Evolutionary conservation across 2,888 invertebrate species (phyloP).

Genomic region (Idaea dimidiata): DNA sequence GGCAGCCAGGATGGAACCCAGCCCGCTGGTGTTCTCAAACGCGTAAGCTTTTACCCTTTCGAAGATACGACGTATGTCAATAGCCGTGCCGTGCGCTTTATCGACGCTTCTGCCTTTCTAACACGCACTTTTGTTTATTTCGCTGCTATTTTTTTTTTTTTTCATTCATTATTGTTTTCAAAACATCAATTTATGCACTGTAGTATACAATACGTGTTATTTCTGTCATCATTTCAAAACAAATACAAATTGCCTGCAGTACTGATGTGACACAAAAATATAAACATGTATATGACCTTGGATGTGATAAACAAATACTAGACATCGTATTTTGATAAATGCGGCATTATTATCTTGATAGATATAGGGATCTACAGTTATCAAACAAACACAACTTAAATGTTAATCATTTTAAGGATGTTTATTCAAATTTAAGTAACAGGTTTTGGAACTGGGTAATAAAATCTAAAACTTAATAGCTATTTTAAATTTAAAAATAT

Average conservation of each 20-base stretch:
- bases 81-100: constrained; percentile 39
- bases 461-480: too few species aligned
- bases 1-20: constrained; percentile 40
- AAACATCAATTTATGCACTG: constrained; percentile 2
- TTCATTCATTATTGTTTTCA: constrained; percentile 2
- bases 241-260: neutral
- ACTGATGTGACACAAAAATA: constrained; percentile 20
- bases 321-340: constrained; percentile 1
- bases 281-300: constrained; percentile 21
- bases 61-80: constrained; percentile 46
- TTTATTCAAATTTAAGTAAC: neutral
- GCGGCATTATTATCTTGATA: neutral
- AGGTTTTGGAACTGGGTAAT: neutral
- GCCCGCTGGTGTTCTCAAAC: constrained; percentile 60
- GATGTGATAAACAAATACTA: constrained; percentile 14
- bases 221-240: neutral
- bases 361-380: neutral
- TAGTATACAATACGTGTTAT: neutral
- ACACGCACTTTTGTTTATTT: constrained; percentile 32
- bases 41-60: constrained; percentile 60
- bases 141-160: constrained; percentile 27
- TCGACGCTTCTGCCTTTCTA: constrained; percentile 39
- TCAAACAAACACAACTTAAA: neutral
- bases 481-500: too few species aligned
- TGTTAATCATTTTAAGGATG: neutral